Percentiles rank a stretch among this genome's conserved stretches.
Conservation (phyloP, 1,140 invertebrate species). For the Anastatus disparis region DNA sequence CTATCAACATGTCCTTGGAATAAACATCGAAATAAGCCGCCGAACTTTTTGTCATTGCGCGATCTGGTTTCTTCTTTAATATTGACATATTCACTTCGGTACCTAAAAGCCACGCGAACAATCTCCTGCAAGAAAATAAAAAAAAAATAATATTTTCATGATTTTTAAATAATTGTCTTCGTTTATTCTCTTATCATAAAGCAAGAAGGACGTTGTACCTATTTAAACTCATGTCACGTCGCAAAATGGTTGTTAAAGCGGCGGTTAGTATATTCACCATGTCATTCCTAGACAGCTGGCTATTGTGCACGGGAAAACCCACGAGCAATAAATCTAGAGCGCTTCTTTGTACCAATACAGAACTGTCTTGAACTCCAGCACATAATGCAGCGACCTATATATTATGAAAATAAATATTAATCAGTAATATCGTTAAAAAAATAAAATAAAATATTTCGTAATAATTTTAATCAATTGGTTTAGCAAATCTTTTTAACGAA, state of each 20-base stretch:
- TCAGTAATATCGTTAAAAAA: no score
- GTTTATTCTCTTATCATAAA: not conserved
- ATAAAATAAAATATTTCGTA: no score
- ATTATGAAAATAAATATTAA: no score
- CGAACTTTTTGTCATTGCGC: slow-evolving; percentile 53
- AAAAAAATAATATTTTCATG: no score
- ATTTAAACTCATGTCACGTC: slow-evolving; percentile 93
- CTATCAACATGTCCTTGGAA: slow-evolving; percentile 76
- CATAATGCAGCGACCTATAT: slow-evolving; percentile 75
- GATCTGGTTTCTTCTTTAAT: slow-evolving; percentile 63
- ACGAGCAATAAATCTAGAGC: slow-evolving; percentile 86
- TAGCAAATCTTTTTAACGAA: no score
- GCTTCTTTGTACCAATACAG: slow-evolving; percentile 87
- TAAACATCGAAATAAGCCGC: slow-evolving; percentile 79
- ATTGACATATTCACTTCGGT: slow-evolving; percentile 74
- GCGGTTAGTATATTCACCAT: slow-evolving; percentile 83
- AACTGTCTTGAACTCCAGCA: slow-evolving; percentile 81
- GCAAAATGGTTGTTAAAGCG: slow-evolving; percentile 83
- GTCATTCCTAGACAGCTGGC: slow-evolving; percentile 79
- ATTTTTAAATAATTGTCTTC: not conserved
- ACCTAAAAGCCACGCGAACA: slow-evolving; percentile 87
- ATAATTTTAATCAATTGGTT: no score
- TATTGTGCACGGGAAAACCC: slow-evolving; percentile 89
- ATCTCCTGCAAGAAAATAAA: slow-evolving; percentile 67
- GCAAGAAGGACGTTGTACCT: slow-evolving; percentile 62